Conservation (phyloP, 2,113 vertebrate genomes). For the Cinclus mexicanus region DNA sequence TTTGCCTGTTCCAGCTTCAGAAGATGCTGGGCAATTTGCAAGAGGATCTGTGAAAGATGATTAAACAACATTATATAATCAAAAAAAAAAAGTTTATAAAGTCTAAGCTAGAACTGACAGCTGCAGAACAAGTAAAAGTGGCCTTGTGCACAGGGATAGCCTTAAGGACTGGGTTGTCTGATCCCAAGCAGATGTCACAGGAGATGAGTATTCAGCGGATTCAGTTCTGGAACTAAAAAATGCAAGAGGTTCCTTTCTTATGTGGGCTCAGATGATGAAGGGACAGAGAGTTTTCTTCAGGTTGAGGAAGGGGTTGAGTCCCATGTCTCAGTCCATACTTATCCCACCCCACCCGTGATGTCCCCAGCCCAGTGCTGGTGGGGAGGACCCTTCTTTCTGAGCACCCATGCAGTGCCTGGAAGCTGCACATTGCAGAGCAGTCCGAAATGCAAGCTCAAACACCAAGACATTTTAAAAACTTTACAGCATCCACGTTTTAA, state of each 20-base stretch:
- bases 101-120: not conserved
- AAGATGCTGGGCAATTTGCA: not conserved
- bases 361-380: not conserved
- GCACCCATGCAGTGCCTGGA: not conserved
- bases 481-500: not conserved
- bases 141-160: fast-evolving
- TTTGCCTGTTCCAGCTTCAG: not conserved
- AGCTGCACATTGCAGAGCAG: not conserved
- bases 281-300: not conserved
- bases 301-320: not conserved
- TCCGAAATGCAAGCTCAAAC: fast-evolving
- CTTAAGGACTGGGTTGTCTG: not conserved
- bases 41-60: not conserved
- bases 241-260: not conserved
- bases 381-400: not conserved
- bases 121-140: not conserved
- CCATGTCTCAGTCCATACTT: not conserved
- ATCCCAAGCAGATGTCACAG: not conserved
- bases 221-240: not conserved
- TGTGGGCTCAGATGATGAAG: fast-evolving
- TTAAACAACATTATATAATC: not conserved
- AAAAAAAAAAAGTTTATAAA: not conserved
- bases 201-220: not conserved
- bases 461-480: not conserved
- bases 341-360: fast-evolving